Evolutionary conservation across 2,113 vertebrate species (phyloP).

Genomic region (Tylochromis polylepis): DNA sequence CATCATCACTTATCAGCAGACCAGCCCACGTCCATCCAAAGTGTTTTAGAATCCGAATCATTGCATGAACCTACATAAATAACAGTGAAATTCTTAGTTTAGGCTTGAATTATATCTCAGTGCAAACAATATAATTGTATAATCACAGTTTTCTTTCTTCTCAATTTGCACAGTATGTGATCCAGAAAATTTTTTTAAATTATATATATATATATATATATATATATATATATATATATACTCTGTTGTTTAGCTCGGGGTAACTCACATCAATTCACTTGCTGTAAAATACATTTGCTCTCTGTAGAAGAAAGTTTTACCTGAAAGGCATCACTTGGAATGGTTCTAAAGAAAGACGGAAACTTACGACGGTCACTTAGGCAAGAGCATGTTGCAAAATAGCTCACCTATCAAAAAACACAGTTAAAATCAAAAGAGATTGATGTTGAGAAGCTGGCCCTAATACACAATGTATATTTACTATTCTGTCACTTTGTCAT

Average conservation of each 20-base stretch:
- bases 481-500: not conserved
- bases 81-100: not conserved
- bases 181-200: too few relatives aligned
- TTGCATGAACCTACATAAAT: conserved; percentile 2
- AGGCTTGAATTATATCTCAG: not conserved
- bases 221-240: too few relatives aligned
- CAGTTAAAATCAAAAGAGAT: not conserved
- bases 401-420: conserved; percentile 46
- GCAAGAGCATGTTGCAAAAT: conserved; percentile 54
- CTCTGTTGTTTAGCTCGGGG: not conserved
- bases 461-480: not conserved
- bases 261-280: not conserved
- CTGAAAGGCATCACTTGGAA: conserved; percentile 35
- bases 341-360: conserved; percentile 51
- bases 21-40: conserved; percentile 12
- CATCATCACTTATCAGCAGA: conserved; percentile 18
- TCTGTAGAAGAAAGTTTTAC: not conserved
- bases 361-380: conserved; percentile 46
- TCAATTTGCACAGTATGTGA: not conserved
- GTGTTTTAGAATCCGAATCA: conserved; percentile 26
- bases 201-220: too few relatives aligned
- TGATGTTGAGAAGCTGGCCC: not conserved
- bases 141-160: not conserved
- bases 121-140: not conserved
- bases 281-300: not conserved